These are phyloP conservation scores for Etheostoma perlongum DNA, from an alignment of 2,797 vertebrate genomes.

Conservation along the genomic window DNA sequence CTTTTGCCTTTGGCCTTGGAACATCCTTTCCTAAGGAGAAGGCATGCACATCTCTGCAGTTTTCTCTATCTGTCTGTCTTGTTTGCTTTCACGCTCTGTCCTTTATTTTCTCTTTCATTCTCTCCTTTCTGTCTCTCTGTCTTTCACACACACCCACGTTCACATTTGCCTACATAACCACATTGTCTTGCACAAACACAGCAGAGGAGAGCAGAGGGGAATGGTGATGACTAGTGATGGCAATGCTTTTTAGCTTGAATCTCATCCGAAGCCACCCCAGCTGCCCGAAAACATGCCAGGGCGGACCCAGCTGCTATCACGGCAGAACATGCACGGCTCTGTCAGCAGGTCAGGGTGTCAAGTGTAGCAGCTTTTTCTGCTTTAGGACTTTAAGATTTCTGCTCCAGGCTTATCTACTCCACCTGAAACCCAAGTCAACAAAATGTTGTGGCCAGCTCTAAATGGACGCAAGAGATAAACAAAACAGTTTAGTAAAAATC, in stretches of 20 bases:
- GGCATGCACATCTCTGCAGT: not conserved
- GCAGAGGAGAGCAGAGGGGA: conserved; percentile 27
- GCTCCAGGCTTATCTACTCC: conserved; percentile 25
- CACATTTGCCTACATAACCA: conserved; percentile 50
- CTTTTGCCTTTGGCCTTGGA: not conserved
- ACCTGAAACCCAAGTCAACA: conserved; percentile 34
- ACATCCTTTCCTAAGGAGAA: conserved; percentile 12
- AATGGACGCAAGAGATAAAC: not conserved
- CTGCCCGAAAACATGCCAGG: conserved; percentile 37
- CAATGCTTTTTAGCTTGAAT: conserved; percentile 53
- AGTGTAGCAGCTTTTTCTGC: conserved; percentile 34
- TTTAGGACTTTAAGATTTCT: conserved; percentile 1
- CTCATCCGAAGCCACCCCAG: conserved; percentile 47
- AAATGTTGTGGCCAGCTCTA: conserved; percentile 11
- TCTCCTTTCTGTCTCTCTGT: conserved; percentile 18
- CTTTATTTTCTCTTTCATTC: conserved; percentile 29
- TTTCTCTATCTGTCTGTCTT: conserved; percentile 33
- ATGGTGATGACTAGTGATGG: conserved; percentile 41
- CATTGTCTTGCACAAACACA: conserved; percentile 61
- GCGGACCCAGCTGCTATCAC: conserved; percentile 57
- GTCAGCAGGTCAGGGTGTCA: conserved; percentile 51
- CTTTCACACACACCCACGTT: conserved; percentile 33
- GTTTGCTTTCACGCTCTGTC: conserved; percentile 24
- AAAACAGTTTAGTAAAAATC: not conserved
- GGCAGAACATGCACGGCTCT: conserved; percentile 21